Evolutionary conservation across 2,888 invertebrate genomes (phyloP), one percentile per base, ranked within the genome.

Genomic region (Harpalus rubripes): DNA sequence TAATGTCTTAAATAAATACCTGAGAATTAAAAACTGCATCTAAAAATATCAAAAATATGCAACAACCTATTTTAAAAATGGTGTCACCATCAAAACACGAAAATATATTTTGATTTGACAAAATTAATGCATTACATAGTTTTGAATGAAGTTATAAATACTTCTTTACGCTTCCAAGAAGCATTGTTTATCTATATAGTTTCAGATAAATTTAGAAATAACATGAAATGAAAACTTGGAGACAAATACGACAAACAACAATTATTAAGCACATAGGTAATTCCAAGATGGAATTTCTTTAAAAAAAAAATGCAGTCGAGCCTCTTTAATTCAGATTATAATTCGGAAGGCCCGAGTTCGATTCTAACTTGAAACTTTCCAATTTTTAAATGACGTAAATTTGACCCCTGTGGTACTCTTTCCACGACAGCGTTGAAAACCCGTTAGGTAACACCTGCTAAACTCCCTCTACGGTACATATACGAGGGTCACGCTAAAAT

Each of bases 11-110:
- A 22, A 10, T 74, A 74, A 44, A 18, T 44, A 74, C 52, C 15
- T 44, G 52, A 41, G 18, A 74, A 74, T 44, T 44, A 12, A 74
- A 44, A 74, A 74, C 15, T 44, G n/a, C 18, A 22, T 41, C 72
- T 74, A 74, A 74, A 74, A 74, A 74, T 74, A 74, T 15, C 44
- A 10, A 44, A 74, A 74, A 74, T 74, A 16, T 44, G 44, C 39
- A 68, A 26, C 15, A 26, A 12, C 15, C 44, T 41, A 44, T 74
- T 68, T 68, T 15, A 68, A 41, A 68, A 68, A 68, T 74, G 72
- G 72, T 74, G 72, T 74, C 72, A 74, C 2, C 44, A 18, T 41
- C 16, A 18, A 74, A 74, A 18, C 18, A 74, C 5, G 44, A 68
- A 68, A 39, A 68, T 22, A 63, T 63, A 63, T 63, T 63, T 63